Evolutionary conservation across 2,797 vertebrate genomes (phyloP), one percentile per base, ranked within the genome.

Genomic region (Enteromius unitaeniatus): DNA sequence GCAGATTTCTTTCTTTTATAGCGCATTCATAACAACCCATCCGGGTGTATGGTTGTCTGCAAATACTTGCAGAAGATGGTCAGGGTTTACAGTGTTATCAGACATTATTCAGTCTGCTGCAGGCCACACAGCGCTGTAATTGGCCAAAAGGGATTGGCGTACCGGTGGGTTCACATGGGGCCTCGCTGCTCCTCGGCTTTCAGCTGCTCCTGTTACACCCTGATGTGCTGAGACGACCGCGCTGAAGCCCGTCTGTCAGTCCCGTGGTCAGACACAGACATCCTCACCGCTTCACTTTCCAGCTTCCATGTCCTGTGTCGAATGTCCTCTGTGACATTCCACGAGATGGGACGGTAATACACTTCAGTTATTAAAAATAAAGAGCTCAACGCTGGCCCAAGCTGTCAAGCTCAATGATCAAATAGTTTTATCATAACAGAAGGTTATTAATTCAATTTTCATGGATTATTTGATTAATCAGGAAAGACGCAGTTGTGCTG

Each of bases 201-300:
- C 87, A 85, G 86, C 88, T 89, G 91, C 91, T 94, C 89, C 53
- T 90, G 88, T 94, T 94, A 92, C 92, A 93, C 89, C 85, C 89
- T 49, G 65, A 87, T 85, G 86, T 74, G 87, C 84, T 90, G 86
- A 91, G 79, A 87, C 82, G 55, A 67, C 51, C 26, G 4, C 72
- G 51, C 53, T 88, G 88, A 81, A 88, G 89, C 89, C 91, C 86
- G 87, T 82, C 89, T 78, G 88, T 86, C 89, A 88, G 88, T 84
- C 47, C 81, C 26, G 75, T 15, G 67, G 55, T 83, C 40, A 79
- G 47, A 83, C 68, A 86, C 74, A 28, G 81, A 88, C 49, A 83
- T 77, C 47, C 51, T 60, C 62, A 78, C 69, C 67, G 58, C 70
- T 70, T 74, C 64, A 64, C 72, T 84, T 37, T 72, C 65, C 49